Evolutionary conservation across 2,113 vertebrate genomes (phyloP), one percentile per base, ranked within the genome.

Genomic region (Siniperca chuatsi): DNA sequence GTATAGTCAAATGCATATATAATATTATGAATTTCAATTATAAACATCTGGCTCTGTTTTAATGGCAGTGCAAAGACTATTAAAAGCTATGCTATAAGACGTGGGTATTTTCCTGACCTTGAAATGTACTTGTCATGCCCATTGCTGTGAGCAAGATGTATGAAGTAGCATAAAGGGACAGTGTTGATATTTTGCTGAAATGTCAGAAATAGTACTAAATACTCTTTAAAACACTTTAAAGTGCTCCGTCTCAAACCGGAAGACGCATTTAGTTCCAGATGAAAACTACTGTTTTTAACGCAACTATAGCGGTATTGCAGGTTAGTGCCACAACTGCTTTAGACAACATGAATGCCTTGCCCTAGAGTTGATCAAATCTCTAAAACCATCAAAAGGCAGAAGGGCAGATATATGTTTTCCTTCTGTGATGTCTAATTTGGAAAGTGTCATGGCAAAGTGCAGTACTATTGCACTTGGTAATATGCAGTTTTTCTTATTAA

Each of bases 1-100:
- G 23, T 69, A 58, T 10, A 48, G 29, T 71, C 61, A 74, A 82
- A 88, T 65, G 44, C 52, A 73, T 69, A 13, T 80, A 6, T 66
- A 37, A 57, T 7, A 8, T n/a, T 12, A 23, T 67, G 16, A 75
- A 83, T 78, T 72, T 60, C 25, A 84, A 73, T 79, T 61, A 52
- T 7, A 67, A 69, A 75, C 8, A 10, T 64, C 20, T 48, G 7
- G 12, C 20, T 61, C 6, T 62, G 21, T 33, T 40, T 75, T 68
- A 5, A 75, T 21, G 16, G n/a, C 54, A 20, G 55, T 8, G 18
- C 0, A 4, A 66, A 35, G 13, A 54, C 25, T 13, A 25, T 11
- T 40, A 5, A 58, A 76, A 40, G 54, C 21, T 37, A 8, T n/a
- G 29, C 8, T 57, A 16, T 29, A 52, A 72, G 48, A 64, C 25